Evolutionary conservation across 1,140 invertebrate species (phyloP).

Genomic region (Ectropis grisescens): DNA sequence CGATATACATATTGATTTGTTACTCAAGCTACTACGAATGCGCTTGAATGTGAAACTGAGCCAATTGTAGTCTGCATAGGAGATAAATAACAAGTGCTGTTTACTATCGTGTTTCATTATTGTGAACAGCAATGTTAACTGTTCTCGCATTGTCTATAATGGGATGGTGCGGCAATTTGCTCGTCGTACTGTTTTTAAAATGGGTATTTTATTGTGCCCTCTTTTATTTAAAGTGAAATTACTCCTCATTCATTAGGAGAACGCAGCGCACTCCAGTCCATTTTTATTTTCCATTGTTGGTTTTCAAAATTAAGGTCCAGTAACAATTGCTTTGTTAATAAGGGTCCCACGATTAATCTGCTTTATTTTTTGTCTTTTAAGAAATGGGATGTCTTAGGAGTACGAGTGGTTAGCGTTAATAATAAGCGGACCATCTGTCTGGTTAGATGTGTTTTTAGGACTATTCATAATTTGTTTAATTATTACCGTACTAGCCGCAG

Average conservation of each 20-base stretch:
- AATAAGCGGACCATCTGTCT: too few species aligned
- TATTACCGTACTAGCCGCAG: too few species aligned
- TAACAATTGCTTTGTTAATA: constrained; percentile 59
- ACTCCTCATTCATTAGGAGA: constrained; percentile 56
- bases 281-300: constrained; percentile 60
- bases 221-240: constrained; percentile 61
- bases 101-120: too few species aligned
- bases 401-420: too few species aligned
- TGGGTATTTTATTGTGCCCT: constrained; percentile 51
- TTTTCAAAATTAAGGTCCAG: constrained; percentile 54
- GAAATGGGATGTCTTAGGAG: constrained; percentile 15
- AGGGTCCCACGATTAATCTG: constrained; percentile 38
- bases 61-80: too few species aligned
- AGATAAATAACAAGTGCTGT: too few species aligned
- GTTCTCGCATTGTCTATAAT: constrained; percentile 47
- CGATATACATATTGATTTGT: too few species aligned
- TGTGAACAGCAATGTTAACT: constrained; percentile 37
- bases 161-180: constrained; percentile 42
- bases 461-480: too few species aligned
- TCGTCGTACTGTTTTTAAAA: constrained; percentile 45
- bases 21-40: too few species aligned
- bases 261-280: constrained; percentile 35
- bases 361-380: constrained; percentile 28
- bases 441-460: too few species aligned
- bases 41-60: too few species aligned